Evolutionary conservation across 1,140 invertebrate species (phyloP), one percentile per base, ranked within the genome.

Genomic region (Dendrolimus punctatus): DNA sequence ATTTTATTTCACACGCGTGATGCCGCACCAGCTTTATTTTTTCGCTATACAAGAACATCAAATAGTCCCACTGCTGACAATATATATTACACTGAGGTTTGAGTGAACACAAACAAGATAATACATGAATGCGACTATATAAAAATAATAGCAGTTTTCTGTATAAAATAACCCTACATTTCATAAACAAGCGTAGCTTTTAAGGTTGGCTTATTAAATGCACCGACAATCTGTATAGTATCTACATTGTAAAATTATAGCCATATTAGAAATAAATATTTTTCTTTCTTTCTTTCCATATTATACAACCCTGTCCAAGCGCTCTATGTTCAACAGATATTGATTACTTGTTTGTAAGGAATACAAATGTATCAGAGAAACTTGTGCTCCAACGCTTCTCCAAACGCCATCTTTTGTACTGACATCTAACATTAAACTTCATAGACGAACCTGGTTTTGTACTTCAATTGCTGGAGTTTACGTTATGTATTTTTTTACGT

Each of bases 1-100:
- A 84, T 81, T 84, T 85, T 85, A 82, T 81, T 82, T 80, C 73
- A 58, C 59, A 75, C 71, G 71, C 79, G 79, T 84, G 81, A 81
- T 68, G 65, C 55, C 66, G 68, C 64, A 69, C 64, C 56, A 66
- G 64, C 65, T 77, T 79, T 72, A 80, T 80, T 77, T 77, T 81
- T 80, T 67, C 58, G 50, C 62, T 55, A 67, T 71, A 63, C 58
- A 59, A 51, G 55, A 55, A 60, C 68, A 67, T 74, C 55, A 70
- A 70, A 69, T 64, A 63, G 64, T 70, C 53, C 58, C 48, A 42
- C 49, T 47, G 48, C 53, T 41, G 53, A 36, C 41, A 58, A 55
- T 58, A 62, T 56, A 58, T 65, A 59, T 59, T 58, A 23, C 23
- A 23, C 23, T 23, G 23, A 23, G 23, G 23, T 23, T 23, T 1